A percentile compares a stretch with the other conserved stretches of the same genome.
Conservation (phyloP, 2,797 vertebrate genomes). For the Scyliorhinus canicula region DNA sequence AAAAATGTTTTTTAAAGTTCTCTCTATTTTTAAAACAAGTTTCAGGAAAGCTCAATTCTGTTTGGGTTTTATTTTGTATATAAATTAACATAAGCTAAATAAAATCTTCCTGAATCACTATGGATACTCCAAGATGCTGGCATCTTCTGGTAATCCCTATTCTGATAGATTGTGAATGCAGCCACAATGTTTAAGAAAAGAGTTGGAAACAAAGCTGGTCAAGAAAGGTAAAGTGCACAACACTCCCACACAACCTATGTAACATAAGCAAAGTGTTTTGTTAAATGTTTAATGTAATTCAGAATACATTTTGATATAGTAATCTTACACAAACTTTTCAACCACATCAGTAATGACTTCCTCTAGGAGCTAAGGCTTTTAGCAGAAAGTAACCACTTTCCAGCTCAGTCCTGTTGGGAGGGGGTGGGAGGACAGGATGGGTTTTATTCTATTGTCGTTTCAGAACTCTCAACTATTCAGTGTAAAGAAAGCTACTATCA, state of each 20-base stretch:
- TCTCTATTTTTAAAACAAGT: not conserved
- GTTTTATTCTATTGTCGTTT: conserved; percentile 14
- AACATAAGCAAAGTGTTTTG: conserved; percentile 42
- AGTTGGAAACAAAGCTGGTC: not conserved
- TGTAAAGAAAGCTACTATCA: not conserved
- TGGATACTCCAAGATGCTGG: not conserved
- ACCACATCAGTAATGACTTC: conserved; percentile 45
- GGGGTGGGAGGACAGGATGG: not conserved
- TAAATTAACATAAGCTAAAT: not conserved
- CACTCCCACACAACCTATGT: conserved; percentile 13
- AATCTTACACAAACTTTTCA: conserved; percentile 54
- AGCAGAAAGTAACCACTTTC: conserved; percentile 46
- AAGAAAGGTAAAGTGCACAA: not conserved
- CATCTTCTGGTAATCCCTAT: not conserved
- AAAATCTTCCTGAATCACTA: not conserved
- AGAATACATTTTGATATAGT: conserved; percentile 54
- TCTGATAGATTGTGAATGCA: not conserved
- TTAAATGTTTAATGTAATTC: conserved; percentile 57
- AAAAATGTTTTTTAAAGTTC: not conserved
- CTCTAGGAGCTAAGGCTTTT: conserved; percentile 42
- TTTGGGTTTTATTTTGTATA: not conserved
- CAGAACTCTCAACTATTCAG: conserved; percentile 37
- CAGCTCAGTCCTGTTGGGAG: conserved; percentile 37
- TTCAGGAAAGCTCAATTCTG: not conserved
- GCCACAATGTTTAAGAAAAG: not conserved